Percentiles rank a stretch among this genome's conserved stretches.
Evolutionary conservation across 1,140 invertebrate species (phyloP).

Genomic region (Bombus vancouverensis): DNA sequence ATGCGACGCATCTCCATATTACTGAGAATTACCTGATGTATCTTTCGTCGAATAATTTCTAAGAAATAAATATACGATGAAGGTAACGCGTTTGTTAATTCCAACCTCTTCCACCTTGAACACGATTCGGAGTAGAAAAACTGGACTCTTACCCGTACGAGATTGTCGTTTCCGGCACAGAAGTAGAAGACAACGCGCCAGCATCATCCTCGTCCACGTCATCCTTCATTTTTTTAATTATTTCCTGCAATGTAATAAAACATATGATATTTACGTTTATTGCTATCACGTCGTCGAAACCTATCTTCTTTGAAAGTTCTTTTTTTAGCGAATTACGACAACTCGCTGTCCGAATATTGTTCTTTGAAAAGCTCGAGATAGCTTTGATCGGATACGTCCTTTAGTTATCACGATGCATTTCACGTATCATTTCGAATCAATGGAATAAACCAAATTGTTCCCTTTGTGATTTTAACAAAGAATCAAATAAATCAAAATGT

Average conservation of each 20-base stretch:
- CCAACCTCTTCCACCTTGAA: background rate
- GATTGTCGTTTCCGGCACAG: constrained; percentile 59
- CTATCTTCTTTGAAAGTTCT: background rate
- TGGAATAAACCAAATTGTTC: too few species aligned
- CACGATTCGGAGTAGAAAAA: background rate
- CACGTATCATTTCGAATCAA: too few species aligned
- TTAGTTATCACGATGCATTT: too few species aligned
- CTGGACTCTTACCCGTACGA: constrained; percentile 64
- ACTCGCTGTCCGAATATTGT: too few species aligned
- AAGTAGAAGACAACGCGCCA: constrained; percentile 66
- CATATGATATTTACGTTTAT: background rate
- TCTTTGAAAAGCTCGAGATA: too few species aligned
- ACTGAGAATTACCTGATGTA: too few species aligned
- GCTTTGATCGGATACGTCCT: too few species aligned
- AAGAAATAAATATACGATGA: background rate
- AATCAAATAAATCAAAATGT: too few species aligned
- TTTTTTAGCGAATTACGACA: too few species aligned
- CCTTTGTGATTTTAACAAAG: too few species aligned
- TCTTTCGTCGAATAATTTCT: background rate
- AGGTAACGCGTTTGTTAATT: background rate
- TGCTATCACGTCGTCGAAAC: background rate
- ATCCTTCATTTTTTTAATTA: constrained; percentile 74
- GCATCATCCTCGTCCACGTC: constrained; percentile 77
- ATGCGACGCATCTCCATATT: too few species aligned
- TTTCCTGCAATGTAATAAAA: constrained; percentile 38